Evolutionary conservation across 2,113 vertebrate genomes (phyloP), one percentile per base, ranked within the genome.

Genomic region (Labeo catla): DNA sequence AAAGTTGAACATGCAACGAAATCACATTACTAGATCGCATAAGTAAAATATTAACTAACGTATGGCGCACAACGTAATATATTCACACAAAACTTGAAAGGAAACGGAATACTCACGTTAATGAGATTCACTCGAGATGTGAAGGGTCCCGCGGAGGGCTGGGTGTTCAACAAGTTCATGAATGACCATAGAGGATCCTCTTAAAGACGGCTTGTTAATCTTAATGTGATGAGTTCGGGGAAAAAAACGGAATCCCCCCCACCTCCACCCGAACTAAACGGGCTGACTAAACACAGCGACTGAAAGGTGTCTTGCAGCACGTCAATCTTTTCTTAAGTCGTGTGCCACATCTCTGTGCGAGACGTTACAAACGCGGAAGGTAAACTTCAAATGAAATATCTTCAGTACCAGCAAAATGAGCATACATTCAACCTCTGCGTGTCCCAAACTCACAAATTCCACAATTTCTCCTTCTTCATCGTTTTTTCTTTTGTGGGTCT

Each of bases 81-180:
- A 49, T 47, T 65, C 78, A 49, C 59, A 28, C 47, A 50, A 68
- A 19, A 21, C 28, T 8, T 6, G 19, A 68, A 82, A 13, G 1
- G 23, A 59, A 59, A 21, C 47, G 19, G 19, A 16, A 73, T 92
- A 95, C 94, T 95, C 91, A 95, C 94, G 88, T 91, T 59, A 88
- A 54, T 84, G 21, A 87, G 47, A 21, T n/a, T 59, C 79, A 78
- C 89, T 87, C 49, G 76, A 15, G 84, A 13, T 63, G 23, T 52
- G 65, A 79, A 78, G 52, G 83, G 73, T 85, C 57, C 45, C 79
- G 86, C 43, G 86, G 80, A 68, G 89, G 91, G 85, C 23, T 85
- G 85, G 85, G 91, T 87, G 91, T 86, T 93, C 93, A 95, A 95
- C 95, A 95, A 95, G 94, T 95, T 94, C 94, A 86, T 87, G 91